phyloP scores from a whole-genome alignment of 1,140 invertebrate genomes.

The Drusus annulatus region DNA sequence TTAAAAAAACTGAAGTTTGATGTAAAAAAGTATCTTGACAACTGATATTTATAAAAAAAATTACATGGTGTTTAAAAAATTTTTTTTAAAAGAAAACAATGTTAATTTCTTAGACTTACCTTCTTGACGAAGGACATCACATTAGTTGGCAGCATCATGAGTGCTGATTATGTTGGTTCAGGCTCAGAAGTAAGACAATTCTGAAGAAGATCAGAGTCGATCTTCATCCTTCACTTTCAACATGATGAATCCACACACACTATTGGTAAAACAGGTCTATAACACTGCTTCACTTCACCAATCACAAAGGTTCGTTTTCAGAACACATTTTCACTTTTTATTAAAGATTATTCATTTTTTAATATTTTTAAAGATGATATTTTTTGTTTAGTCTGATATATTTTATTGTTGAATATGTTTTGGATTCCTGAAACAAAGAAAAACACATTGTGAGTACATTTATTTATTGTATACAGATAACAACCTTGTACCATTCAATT shows the following conservation, averaged over 20 bases:
- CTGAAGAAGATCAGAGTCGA: not conserved
- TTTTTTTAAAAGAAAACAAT: too few relatives aligned
- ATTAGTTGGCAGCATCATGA: constrained; percentile 83
- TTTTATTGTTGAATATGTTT: constrained; percentile 16
- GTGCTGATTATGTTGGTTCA: constrained; percentile 20
- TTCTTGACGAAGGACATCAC: constrained; percentile 89
- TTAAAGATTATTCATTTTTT: not conserved
- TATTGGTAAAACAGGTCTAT: not conserved
- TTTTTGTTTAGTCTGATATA: not conserved
- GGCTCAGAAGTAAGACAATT: constrained; percentile 13
- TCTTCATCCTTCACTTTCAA: constrained; percentile 20
- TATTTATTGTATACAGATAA: too few relatives aligned
- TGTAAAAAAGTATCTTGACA: too few relatives aligned
- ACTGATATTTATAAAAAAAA: too few relatives aligned
- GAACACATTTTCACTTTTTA: constrained; percentile 23
- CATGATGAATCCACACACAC: not conserved
- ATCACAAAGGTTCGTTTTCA: constrained; percentile 10
- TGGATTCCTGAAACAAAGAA: constrained; percentile 3
- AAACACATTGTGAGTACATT: not conserved
- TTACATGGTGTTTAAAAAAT: too few relatives aligned
- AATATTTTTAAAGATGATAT: not conserved
- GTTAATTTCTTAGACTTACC: constrained; percentile 70
- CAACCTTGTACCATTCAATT: too few relatives aligned
- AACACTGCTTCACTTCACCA: not conserved
- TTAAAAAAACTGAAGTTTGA: too few relatives aligned